These are phyloP conservation scores for Drosophila seclusa DNA, from an alignment of 2,888 invertebrate species.

Conservation along the genomic window DNA sequence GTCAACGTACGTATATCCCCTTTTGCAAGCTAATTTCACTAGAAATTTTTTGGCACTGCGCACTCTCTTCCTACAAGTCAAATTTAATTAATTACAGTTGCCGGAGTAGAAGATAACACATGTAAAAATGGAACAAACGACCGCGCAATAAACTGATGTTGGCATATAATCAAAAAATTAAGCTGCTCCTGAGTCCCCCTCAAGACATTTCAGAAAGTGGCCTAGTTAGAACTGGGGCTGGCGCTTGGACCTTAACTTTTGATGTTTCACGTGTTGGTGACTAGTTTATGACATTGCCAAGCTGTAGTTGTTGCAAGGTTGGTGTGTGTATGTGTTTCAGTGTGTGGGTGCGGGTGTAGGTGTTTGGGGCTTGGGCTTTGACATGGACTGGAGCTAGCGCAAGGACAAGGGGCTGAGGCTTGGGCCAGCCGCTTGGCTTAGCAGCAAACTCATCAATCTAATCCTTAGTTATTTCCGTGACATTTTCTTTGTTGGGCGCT, in stretches of 20 bases:
- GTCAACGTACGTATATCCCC: constrained; percentile 30
- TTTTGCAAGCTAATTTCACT: constrained; percentile 51
- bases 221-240: background rate
- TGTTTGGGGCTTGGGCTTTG: background rate
- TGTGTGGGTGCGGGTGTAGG: background rate
- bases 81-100: constrained; percentile 75
- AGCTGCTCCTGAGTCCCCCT: background rate
- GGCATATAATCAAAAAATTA: constrained; percentile 62
- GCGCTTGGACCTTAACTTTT: constrained; percentile 6
- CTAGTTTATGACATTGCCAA: constrained; percentile 60
- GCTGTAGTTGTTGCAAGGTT: background rate
- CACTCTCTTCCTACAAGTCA: constrained; percentile 43
- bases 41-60: constrained; percentile 34
- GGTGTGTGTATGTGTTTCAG: background rate
- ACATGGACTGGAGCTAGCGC: background rate
- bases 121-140: constrained; percentile 28
- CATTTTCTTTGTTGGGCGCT: constrained; percentile 72
- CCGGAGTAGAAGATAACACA: constrained; percentile 62
- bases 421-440: constrained; percentile 55
- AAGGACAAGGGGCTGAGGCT: constrained; percentile 1
- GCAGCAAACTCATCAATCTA: constrained; percentile 76
- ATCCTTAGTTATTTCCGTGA: constrained; percentile 77
- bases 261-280: constrained; percentile 39
- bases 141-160: constrained; percentile 67
- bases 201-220: background rate